Evolutionary conservation across 1,140 invertebrate species (phyloP).

Genomic region (Drosophila nannoptera): DNA sequence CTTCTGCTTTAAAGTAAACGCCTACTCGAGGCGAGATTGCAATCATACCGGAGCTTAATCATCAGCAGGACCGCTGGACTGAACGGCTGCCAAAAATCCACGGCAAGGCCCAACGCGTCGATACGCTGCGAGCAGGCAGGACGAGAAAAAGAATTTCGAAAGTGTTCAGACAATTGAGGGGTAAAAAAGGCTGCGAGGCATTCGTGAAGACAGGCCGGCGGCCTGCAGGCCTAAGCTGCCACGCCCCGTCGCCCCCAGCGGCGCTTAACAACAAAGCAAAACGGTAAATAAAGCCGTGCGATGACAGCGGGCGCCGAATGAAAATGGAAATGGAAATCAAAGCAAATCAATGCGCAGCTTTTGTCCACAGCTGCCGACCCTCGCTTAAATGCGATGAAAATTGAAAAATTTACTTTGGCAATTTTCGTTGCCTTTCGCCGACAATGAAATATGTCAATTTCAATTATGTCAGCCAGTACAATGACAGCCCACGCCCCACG

Average conservation of each 20-base stretch:
- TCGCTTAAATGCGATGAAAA: conserved; percentile 58
- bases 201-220: conserved; percentile 51
- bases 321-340: conserved; percentile 54
- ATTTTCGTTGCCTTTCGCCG: conserved; percentile 49
- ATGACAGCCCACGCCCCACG: conserved; percentile 21
- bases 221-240: conserved; percentile 52
- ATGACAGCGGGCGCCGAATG: conserved; percentile 62
- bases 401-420: conserved; percentile 74
- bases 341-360: conserved; percentile 63
- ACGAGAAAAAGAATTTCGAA: conserved; percentile 1
- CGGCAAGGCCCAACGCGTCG: conserved; percentile 53
- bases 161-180: background rate
- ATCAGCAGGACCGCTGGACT: conserved; percentile 25
- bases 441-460: conserved; percentile 76
- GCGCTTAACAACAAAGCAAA: conserved; percentile 54
- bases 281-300: conserved; percentile 60
- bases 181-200: conserved; percentile 17
- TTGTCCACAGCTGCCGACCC: conserved; percentile 11
- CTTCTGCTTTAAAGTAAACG: conserved; percentile 17
- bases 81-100: conserved; percentile 65
- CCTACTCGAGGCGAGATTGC: conserved; percentile 20
- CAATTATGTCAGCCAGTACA: conserved; percentile 52
- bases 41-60: conserved; percentile 14
- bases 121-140: conserved; percentile 11
- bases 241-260: conserved; percentile 15